Evolutionary conservation across 2,888 invertebrate genomes (phyloP).

Genomic region (Drosophila meridionalis): DNA sequence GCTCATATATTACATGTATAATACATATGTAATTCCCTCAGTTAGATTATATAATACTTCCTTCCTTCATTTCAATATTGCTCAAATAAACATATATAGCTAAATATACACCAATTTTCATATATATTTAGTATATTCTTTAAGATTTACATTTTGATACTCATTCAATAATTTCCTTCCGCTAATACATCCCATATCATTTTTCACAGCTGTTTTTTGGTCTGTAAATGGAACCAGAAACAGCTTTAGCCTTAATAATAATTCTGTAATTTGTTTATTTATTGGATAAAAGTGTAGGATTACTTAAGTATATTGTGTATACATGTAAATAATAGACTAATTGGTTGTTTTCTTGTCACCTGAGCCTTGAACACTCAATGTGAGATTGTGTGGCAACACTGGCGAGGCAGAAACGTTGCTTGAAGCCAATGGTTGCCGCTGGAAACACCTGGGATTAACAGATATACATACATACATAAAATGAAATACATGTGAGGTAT

Average conservation of each 20-base stretch:
- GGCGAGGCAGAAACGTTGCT: slow-evolving; percentile 17
- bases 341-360: slow-evolving; percentile 33
- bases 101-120: too few relatives aligned
- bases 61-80: not conserved
- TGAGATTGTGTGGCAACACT: slow-evolving; percentile 23
- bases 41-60: not conserved
- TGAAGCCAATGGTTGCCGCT: slow-evolving; percentile 44
- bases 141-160: not conserved
- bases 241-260: slow-evolving; percentile 1
- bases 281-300: slow-evolving; percentile 1
- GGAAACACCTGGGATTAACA: slow-evolving; percentile 24
- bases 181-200: not conserved
- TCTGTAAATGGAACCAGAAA: not conserved
- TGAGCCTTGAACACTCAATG: slow-evolving; percentile 19
- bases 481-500: not conserved
- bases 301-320: slow-evolving; percentile 2
- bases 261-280: not conserved
- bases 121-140: too few relatives aligned
- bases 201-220: slow-evolving; percentile 4
- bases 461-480: not conserved
- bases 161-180: not conserved
- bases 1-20: not conserved
- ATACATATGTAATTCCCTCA: too few relatives aligned
- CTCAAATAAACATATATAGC: not conserved
- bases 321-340: slow-evolving; percentile 17